These are phyloP conservation scores for Trichogramma pretiosum DNA, from an alignment of 1,140 invertebrate species.

Conservation along the genomic window DNA sequence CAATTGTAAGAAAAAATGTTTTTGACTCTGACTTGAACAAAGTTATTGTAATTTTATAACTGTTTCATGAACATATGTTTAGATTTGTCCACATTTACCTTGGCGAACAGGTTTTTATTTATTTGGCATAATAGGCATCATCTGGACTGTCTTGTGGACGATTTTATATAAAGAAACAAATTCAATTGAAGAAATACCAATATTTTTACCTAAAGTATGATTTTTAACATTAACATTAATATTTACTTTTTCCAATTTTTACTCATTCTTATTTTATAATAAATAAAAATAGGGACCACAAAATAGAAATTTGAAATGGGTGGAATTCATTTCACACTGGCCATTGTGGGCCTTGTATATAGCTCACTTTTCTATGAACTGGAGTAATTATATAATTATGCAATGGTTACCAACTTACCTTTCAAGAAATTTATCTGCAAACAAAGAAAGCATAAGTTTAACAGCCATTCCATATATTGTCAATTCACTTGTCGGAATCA, in stretches of 20 bases:
- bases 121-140: conserved; percentile 62
- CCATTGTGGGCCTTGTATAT: conserved; percentile 71
- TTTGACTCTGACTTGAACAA: no score
- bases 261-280: conserved; percentile 5
- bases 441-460: conserved; percentile 64
- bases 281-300: conserved; percentile 44
- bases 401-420: conserved; percentile 76
- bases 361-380: conserved; percentile 78
- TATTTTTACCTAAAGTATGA: conserved; percentile 56
- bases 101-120: conserved; percentile 67
- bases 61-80: no score
- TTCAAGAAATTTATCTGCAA: conserved; percentile 56
- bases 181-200: conserved; percentile 57
- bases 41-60: no score
- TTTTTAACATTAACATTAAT: conserved; percentile 1
- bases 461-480: conserved; percentile 71
- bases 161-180: conserved; percentile 52
- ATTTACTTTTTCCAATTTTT: conserved; percentile 3
- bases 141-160: conserved; percentile 64
- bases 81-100: conserved; percentile 54
- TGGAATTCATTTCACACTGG: conserved; percentile 62
- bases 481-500: conserved; percentile 65
- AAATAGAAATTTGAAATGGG: conserved; percentile 53
- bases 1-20: conserved; percentile 49
- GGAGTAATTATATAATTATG: conserved; percentile 78